A percentile compares a stretch with the other conserved stretches of the same genome.
These are phyloP conservation scores for Poeciliopsis occidentalis DNA, from an alignment of 2,113 vertebrate genomes.

Conservation along the genomic window DNA sequence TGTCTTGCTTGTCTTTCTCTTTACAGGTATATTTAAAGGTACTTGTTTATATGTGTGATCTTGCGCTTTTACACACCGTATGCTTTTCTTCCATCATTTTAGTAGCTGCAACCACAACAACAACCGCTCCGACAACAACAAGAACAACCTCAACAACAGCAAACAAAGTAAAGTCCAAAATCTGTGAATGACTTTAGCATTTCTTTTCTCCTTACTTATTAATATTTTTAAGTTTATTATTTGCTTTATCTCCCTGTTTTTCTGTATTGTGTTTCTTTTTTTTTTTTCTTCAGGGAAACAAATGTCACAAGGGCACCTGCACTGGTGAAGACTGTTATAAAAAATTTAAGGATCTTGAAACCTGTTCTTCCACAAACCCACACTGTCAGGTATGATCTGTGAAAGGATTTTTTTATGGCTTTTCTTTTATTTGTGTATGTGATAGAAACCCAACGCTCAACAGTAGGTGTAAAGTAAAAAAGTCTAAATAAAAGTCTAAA, in stretches of 20 bases:
- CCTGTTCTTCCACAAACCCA: slow-evolving; percentile 51
- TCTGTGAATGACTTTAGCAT: not conserved
- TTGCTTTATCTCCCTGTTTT: not conserved
- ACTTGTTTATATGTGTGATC: not conserved
- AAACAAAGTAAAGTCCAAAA: slow-evolving; percentile 65
- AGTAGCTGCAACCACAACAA: not conserved
- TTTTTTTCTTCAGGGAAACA: slow-evolving; percentile 74
- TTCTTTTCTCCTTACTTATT: not conserved
- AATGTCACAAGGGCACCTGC: slow-evolving; percentile 69
- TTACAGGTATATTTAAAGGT: not conserved
- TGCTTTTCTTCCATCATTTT: not conserved
- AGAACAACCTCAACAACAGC: slow-evolving; percentile 16
- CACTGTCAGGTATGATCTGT: slow-evolving; percentile 82
- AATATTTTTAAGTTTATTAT: not conserved
- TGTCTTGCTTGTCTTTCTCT: not conserved
- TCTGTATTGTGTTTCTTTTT: slow-evolving; percentile 13
- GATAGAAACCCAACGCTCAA: not conserved
- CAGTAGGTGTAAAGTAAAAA: not conserved
- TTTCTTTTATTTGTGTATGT: not conserved
- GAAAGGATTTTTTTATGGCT: not conserved
- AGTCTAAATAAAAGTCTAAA: no score
- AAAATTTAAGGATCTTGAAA: slow-evolving; percentile 13
- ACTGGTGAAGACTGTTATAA: slow-evolving; percentile 72
- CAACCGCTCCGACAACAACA: not conserved
- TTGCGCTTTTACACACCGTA: not conserved